Conservation (phyloP, 92 coral and sea anemone genomes). For the Palythoa grandis region DNA sequence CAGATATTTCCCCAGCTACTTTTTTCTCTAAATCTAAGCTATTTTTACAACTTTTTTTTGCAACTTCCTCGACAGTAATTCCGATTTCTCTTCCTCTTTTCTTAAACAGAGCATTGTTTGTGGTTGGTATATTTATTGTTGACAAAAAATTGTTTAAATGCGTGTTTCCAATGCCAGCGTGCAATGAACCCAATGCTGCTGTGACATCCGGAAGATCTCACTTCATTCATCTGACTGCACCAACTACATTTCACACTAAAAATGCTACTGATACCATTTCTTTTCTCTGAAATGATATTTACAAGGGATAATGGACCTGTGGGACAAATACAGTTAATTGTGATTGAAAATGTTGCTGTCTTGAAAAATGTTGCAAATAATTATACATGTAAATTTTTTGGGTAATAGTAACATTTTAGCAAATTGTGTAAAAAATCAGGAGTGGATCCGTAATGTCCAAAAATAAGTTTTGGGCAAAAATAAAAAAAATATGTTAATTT, state of each 20-base stretch:
- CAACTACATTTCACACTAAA: slow-evolving; percentile 1
- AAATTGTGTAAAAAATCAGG: too few species aligned
- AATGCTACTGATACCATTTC: background rate
- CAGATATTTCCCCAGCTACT: slow-evolving; percentile 41
- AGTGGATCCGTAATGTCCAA: too few species aligned
- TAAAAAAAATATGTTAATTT: too few species aligned
- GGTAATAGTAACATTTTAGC: too few species aligned
- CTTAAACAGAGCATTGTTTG: slow-evolving; percentile 56
- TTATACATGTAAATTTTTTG: too few species aligned
- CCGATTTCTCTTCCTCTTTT: slow-evolving; percentile 69
- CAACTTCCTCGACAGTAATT: slow-evolving; percentile 50
- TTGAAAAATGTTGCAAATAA: too few species aligned
- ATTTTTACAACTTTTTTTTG: slow-evolving; percentile 52
- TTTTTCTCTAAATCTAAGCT: slow-evolving; percentile 38
- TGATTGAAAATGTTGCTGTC: too few species aligned
- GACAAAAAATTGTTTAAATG: slow-evolving; percentile 64
- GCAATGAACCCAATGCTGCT: slow-evolving; percentile 67
- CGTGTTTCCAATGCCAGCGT: slow-evolving; percentile 68
- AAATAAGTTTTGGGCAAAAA: too few species aligned
- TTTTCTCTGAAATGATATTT: slow-evolving; percentile 33
- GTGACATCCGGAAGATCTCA: slow-evolving; percentile 62
- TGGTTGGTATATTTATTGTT: slow-evolving; percentile 56
- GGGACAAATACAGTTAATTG: background rate
- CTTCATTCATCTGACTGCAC: slow-evolving; percentile 58
- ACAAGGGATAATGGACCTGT: slow-evolving; percentile 29